Conservation (phyloP, 2,797 vertebrate species). For the Anolis apletophallus region DNA sequence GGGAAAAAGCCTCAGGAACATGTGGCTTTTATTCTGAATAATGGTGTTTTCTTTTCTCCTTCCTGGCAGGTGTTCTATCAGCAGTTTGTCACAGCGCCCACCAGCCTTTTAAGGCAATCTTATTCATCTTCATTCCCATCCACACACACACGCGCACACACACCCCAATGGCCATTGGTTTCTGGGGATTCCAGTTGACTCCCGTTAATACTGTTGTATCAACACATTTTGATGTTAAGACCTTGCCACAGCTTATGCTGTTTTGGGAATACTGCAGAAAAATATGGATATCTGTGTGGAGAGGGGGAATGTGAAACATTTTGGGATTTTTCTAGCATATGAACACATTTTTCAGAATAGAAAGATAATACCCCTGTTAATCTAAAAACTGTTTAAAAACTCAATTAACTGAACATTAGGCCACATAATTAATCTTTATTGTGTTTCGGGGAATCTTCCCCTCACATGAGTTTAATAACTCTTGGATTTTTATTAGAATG, state of each 20-base stretch:
- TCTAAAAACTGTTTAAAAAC: slow-evolving; percentile 85
- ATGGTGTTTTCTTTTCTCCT: slow-evolving; percentile 55
- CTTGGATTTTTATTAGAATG: slow-evolving; percentile 77
- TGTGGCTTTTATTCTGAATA: slow-evolving; percentile 45
- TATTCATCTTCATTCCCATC: slow-evolving; percentile 71
- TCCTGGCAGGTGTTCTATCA: slow-evolving; percentile 52
- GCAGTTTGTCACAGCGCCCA: slow-evolving; percentile 68
- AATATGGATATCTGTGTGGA: slow-evolving; percentile 59
- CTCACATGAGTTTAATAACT: slow-evolving; percentile 72
- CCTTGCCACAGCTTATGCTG: slow-evolving; percentile 50
- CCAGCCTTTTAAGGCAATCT: slow-evolving; percentile 64
- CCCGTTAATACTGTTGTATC: slow-evolving; percentile 70
- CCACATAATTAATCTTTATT: slow-evolving; percentile 84
- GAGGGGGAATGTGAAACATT: slow-evolving; percentile 41
- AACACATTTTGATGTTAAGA: slow-evolving; percentile 55
- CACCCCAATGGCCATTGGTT: slow-evolving; percentile 54
- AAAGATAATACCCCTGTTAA: slow-evolving; percentile 80
- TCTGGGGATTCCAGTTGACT: slow-evolving; percentile 59
- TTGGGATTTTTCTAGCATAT: slow-evolving; percentile 67
- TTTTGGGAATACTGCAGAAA: slow-evolving; percentile 48
- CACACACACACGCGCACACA: background rate
- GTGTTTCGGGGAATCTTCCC: slow-evolving; percentile 71
- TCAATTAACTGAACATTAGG: slow-evolving; percentile 82
- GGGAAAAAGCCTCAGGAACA: slow-evolving; percentile 33
- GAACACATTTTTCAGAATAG: slow-evolving; percentile 71